Conservation (phyloP, 2,113 vertebrate species). For the Bostrychus sinensis region DNA sequence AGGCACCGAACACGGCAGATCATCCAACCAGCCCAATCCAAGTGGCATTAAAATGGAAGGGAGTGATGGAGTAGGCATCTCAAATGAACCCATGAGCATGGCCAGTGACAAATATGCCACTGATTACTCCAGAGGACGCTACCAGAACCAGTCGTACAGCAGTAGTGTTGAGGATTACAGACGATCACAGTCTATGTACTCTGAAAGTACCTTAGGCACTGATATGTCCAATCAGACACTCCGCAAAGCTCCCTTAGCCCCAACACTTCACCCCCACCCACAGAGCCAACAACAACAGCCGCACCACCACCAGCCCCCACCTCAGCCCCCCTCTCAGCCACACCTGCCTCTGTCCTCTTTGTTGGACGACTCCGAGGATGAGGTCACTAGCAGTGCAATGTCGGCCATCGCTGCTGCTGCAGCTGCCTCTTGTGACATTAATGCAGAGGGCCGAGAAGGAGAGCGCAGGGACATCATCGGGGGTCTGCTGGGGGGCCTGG, state of each 20-base stretch:
- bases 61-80: slow-evolving; percentile 35
- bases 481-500: slow-evolving; percentile 79
- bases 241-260: slow-evolving; percentile 81
- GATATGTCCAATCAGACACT: slow-evolving; percentile 75
- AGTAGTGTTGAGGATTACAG: slow-evolving; percentile 74
- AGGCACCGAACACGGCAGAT: neutral
- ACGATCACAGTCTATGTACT: slow-evolving; percentile 68
- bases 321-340: slow-evolving; percentile 59
- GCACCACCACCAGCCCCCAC: slow-evolving; percentile 48
- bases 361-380: slow-evolving; percentile 82
- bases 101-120: slow-evolving; percentile 71
- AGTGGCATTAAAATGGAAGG: slow-evolving; percentile 68
- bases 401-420: slow-evolving; percentile 82
- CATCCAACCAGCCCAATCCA: slow-evolving; percentile 29
- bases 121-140: slow-evolving; percentile 77
- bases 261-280: slow-evolving; percentile 82
- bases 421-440: slow-evolving; percentile 78
- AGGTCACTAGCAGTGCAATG: slow-evolving; percentile 84
- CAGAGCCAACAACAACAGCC: slow-evolving; percentile 73
- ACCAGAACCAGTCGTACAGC: slow-evolving; percentile 71
- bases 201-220: slow-evolving; percentile 63
- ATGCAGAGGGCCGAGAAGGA: slow-evolving; percentile 71
- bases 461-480: slow-evolving; percentile 81
- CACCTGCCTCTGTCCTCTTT: slow-evolving; percentile 83
- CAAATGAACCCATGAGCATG: slow-evolving; percentile 38